Evolutionary conservation across 35 echinoderm and acorn worm genomes (phyloP), one percentile per base, ranked within the genome.

Genomic region (Ophiothrix spiculata): DNA sequence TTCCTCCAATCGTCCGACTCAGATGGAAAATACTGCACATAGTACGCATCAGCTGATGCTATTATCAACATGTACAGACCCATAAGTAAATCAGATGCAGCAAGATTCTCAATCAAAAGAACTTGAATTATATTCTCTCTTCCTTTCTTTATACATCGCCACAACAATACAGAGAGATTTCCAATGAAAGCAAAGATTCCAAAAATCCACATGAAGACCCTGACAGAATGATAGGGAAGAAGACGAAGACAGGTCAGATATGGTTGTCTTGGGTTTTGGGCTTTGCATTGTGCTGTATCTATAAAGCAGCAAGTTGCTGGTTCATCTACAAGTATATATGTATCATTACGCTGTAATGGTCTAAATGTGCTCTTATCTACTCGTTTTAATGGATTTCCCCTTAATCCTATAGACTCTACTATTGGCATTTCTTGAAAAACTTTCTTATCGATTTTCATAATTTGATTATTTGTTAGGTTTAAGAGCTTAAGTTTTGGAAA

Each of bases 1-100:
- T 36, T 37, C 11, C 83, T 40, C 89, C 89, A 91, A 12, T 56
- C 36, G 23, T 39, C 39, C 17, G 82, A 69, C 29, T 10, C 60
- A 69, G 60, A 69, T 15, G 60, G 60, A n/a, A 69, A 69, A 28
- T 12, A 69, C 60, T 69, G 60, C 60, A 25, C 16, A 28, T 69
- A 69, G 60, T 69, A 69, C 29, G 60, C 60, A 69, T 69, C 60
- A 4, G 60, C 60, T 10, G 60, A 69, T 6, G 60, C 60, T 25
- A 69, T 69, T 15, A 69, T 69, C 25, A 69, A n/a, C 60, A 69
- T 69, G 23, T 69, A 69, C 29, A 25, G 3, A 12, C 60, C 60
- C 60, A 69, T 69, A 25, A 69, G 29, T 28, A 69, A n/a, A 25
- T 69, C 60, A 69, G 60, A 69, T 4, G 60, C 60, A 12, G 60